Percentiles rank a stretch among this genome's conserved stretches.
phyloP scores from a whole-genome alignment of 1,140 invertebrate genomes.

The Drosophila gunungcola region DNA sequence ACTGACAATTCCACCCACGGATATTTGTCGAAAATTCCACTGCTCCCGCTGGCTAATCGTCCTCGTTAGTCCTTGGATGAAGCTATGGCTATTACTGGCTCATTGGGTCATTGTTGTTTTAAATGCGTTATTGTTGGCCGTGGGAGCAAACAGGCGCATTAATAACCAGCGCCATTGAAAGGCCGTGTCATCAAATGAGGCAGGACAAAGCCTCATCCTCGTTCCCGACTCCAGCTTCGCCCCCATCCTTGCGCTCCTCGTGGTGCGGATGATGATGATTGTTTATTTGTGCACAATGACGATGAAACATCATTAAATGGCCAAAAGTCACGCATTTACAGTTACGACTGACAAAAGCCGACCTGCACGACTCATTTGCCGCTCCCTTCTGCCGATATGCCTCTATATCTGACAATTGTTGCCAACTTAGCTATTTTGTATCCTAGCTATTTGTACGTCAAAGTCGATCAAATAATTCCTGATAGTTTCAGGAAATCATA shows the following conservation, averaged over 20 bases:
- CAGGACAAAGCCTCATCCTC: slow-evolving; percentile 45
- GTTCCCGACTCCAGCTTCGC: background rate
- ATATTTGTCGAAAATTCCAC: slow-evolving; percentile 32
- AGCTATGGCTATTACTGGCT: slow-evolving; percentile 51
- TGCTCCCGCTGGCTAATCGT: slow-evolving; percentile 62
- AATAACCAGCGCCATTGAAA: slow-evolving; percentile 78
- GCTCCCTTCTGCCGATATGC: slow-evolving; percentile 4
- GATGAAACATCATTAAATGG: slow-evolving; percentile 80
- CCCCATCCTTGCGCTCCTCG: slow-evolving; percentile 5
- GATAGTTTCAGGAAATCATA: too few relatives aligned
- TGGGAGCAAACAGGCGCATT: slow-evolving; percentile 66
- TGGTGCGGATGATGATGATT: slow-evolving; percentile 73
- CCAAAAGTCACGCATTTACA: slow-evolving; percentile 82
- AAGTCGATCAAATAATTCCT: too few relatives aligned
- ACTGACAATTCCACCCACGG: slow-evolving; percentile 23
- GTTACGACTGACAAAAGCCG: slow-evolving; percentile 64
- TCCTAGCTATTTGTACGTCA: too few relatives aligned
- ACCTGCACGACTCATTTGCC: slow-evolving; percentile 71
- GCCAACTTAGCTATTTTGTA: slow-evolving; percentile 8
- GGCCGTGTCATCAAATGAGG: slow-evolving; percentile 78
- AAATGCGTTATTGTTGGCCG: slow-evolving; percentile 77
- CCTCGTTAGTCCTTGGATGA: slow-evolving; percentile 55
- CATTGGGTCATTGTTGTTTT: slow-evolving; percentile 74
- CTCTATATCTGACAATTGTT: slow-evolving; percentile 3
- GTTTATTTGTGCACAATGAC: slow-evolving; percentile 78